Percentiles rank a stretch among this genome's conserved stretches.
phyloP scores from a whole-genome alignment of 2,797 vertebrate species.

The Spea hammondii region DNA sequence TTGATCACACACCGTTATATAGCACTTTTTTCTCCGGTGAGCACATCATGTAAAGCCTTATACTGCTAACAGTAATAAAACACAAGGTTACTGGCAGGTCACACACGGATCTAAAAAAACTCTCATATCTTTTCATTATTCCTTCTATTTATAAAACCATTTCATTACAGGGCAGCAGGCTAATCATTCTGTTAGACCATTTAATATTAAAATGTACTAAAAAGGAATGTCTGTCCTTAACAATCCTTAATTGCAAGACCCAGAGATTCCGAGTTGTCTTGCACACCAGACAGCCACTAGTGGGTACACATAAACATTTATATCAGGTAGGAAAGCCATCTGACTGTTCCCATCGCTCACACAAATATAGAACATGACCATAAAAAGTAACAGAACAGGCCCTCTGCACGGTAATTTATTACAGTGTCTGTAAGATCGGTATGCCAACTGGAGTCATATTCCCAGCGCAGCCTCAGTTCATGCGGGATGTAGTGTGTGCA shows the following conservation, averaged over 20 bases:
- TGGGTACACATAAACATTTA: constrained; percentile 64
- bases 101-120: constrained; percentile 6
- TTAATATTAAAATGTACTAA: constrained; percentile 32
- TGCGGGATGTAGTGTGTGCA: constrained; percentile 32
- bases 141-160: constrained; percentile 28
- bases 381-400: constrained; percentile 93
- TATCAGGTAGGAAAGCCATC: constrained; percentile 69
- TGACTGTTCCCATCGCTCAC: constrained; percentile 68
- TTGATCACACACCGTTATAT: too few relatives aligned
- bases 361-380: constrained; percentile 99
- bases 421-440: constrained; percentile 64
- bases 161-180: constrained; percentile 16
- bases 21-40: neutral
- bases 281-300: constrained; percentile 51
- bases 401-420: constrained; percentile 72
- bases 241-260: constrained; percentile 18
- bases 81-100: constrained; percentile 11
- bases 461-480: constrained; percentile 61
- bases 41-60: neutral
- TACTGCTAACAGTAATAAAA: neutral
- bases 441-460: constrained; percentile 74
- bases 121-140: neutral
- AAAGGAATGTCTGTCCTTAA: constrained; percentile 33
- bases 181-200: constrained; percentile 31
- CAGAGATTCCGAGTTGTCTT: neutral